phyloP scores from a whole-genome alignment of 92 coral and sea anemone genomes.

The Umimayanthus chanpuru region DNA sequence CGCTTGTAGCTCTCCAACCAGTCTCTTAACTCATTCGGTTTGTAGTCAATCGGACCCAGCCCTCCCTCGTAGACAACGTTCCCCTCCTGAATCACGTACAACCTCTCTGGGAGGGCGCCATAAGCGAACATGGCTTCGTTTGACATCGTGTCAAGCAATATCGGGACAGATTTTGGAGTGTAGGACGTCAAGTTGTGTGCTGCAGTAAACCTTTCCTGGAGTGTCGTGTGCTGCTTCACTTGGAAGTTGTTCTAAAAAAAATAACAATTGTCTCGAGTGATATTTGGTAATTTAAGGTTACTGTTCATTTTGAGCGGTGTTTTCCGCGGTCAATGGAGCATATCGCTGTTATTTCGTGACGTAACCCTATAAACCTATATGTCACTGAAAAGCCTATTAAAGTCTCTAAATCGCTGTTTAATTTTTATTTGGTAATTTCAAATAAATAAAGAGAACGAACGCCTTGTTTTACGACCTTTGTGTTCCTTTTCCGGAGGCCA shows the following conservation, averaged over 20 bases:
- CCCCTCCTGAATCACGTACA: conserved; percentile 43
- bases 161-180: conserved; percentile 41
- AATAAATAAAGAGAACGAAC: too few species aligned
- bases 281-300: too few species aligned
- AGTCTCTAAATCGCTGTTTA: too few species aligned
- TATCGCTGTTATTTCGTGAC: too few species aligned
- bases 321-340: too few species aligned
- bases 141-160: conserved; percentile 50
- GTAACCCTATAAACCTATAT: too few species aligned
- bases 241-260: conserved; percentile 43
- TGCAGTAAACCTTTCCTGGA: conserved; percentile 46
- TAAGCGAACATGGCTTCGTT: conserved; percentile 41
- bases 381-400: too few species aligned
- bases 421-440: too few species aligned
- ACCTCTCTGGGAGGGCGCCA: conserved; percentile 50
- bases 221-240: conserved; percentile 50
- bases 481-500: too few species aligned
- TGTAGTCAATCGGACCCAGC: conserved; percentile 48
- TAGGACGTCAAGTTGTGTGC: conserved; percentile 40
- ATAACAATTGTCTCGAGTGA: too few species aligned
- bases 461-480: too few species aligned
- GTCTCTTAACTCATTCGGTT: conserved; percentile 40
- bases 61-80: conserved; percentile 51
- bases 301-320: too few species aligned
- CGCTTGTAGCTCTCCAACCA: conserved; percentile 33